Conservation (phyloP, 2,888 invertebrate genomes). For the Hypercompe scribonia region DNA sequence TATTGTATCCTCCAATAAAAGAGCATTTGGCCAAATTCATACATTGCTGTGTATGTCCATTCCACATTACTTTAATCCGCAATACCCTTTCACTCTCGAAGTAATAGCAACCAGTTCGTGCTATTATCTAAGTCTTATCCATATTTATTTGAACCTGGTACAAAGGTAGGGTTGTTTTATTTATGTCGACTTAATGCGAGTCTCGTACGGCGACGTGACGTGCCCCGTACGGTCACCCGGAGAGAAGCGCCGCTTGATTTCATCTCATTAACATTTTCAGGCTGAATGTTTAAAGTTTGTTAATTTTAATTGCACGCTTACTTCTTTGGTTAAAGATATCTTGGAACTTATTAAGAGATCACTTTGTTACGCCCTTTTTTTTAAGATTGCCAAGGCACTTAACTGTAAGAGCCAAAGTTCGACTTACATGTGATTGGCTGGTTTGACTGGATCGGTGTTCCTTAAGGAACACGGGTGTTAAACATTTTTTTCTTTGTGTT, state of each 20-base stretch:
- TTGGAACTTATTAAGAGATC: neutral
- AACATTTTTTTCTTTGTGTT: too few species aligned
- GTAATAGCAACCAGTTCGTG: slow-evolving; percentile 14
- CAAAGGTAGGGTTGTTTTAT: slow-evolving; percentile 50
- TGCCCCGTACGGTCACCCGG: slow-evolving; percentile 11
- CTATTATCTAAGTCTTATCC: slow-evolving; percentile 28
- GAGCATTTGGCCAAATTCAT: neutral
- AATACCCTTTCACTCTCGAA: slow-evolving; percentile 17
- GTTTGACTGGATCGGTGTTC: too few species aligned
- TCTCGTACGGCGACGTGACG: slow-evolving; percentile 40
- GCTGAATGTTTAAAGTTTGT: slow-evolving; percentile 11
- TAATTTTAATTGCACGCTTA: neutral
- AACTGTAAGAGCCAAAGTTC: neutral
- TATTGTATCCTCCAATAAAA: neutral
- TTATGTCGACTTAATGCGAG: slow-evolving; percentile 37
- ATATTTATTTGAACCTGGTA: slow-evolving; percentile 37
- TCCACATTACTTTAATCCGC: slow-evolving; percentile 15
- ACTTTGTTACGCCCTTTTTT: neutral
- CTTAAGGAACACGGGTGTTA: too few species aligned
- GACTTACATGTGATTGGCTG: too few species aligned
- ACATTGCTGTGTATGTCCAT: neutral
- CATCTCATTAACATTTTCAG: slow-evolving; percentile 20
- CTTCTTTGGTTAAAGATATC: neutral
- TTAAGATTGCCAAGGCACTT: neutral
- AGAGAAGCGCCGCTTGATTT: slow-evolving; percentile 16